A percentile compares a stretch with the other conserved stretches of the same genome.
Evolutionary conservation across 2,113 vertebrate genomes (phyloP).

Genomic region (Carassius carassius): DNA sequence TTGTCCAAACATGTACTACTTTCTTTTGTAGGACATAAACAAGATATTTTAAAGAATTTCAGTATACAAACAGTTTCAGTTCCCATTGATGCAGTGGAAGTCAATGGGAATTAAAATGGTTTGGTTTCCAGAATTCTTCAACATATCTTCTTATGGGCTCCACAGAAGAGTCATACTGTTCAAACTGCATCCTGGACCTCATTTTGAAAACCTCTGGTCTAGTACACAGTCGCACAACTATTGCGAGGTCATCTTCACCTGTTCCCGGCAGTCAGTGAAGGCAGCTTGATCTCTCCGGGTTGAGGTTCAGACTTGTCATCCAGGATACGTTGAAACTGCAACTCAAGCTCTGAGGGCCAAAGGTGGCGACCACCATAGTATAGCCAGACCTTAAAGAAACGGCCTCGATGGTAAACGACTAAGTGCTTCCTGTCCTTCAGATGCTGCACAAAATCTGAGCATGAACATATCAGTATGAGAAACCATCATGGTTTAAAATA

Average conservation of each 20-base stretch:
- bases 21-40: background rate
- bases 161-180: too few relatives aligned
- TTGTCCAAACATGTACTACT: too few relatives aligned
- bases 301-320: conserved; percentile 81
- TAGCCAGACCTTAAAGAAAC: conserved; percentile 88
- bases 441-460: conserved; percentile 84
- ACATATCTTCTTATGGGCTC: too few relatives aligned
- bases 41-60: too few relatives aligned
- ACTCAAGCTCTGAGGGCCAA: conserved; percentile 83
- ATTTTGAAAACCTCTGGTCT: too few relatives aligned
- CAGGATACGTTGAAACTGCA: conserved; percentile 90
- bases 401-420: conserved; percentile 87
- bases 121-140: too few relatives aligned
- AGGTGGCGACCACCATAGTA: conserved; percentile 85
- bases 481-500: too few relatives aligned
- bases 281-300: conserved; percentile 84
- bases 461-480: background rate
- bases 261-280: conserved; percentile 85
- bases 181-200: too few relatives aligned
- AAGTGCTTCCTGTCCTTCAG: conserved; percentile 85
- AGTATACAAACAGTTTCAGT: too few relatives aligned
- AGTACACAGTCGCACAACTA: background rate
- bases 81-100: too few relatives aligned
- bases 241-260: conserved; percentile 69
- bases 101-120: too few relatives aligned